Conservation (phyloP, 2,888 invertebrate genomes). For the Dicyrtomina minuta region DNA sequence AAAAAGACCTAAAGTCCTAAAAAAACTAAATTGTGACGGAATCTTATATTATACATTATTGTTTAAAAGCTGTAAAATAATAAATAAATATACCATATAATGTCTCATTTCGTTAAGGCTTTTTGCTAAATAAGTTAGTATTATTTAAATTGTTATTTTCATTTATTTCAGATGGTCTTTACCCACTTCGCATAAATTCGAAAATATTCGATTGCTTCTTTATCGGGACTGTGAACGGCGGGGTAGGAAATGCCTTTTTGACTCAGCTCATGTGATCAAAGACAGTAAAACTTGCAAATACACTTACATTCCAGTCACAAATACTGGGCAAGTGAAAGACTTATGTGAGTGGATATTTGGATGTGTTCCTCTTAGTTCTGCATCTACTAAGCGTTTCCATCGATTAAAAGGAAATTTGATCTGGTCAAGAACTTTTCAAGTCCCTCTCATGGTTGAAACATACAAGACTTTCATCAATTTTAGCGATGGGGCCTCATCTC, state of each 20-base stretch:
- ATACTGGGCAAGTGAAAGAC: conserved; percentile 34
- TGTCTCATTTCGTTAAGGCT: not conserved
- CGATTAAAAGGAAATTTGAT: conserved; percentile 33
- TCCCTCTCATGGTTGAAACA: too few relatives aligned
- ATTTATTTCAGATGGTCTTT: conserved; percentile 30
- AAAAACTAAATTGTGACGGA: too few relatives aligned
- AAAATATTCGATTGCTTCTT: conserved; percentile 43
- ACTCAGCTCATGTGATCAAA: conserved; percentile 43
- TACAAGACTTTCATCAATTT: conserved; percentile 3
- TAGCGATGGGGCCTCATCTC: conserved; percentile 14
- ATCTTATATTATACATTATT: too few relatives aligned
- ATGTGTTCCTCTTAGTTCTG: conserved; percentile 33
- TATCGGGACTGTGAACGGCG: conserved; percentile 51
- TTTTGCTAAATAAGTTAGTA: not conserved
- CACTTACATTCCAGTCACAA: conserved; percentile 32
- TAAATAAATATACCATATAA: too few relatives aligned
- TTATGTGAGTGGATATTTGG: conserved; percentile 39
- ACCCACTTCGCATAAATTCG: conserved; percentile 13
- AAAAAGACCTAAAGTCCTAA: too few relatives aligned
- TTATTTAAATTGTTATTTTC: not conserved
- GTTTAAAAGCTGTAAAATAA: too few relatives aligned
- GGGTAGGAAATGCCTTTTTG: conserved; percentile 50
- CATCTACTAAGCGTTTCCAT: conserved; percentile 36
- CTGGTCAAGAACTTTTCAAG: conserved; percentile 36
- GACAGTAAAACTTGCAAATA: conserved; percentile 37